A percentile compares a stretch with the other conserved stretches of the same genome.
These are phyloP conservation scores for Salvelinus alpinus DNA, from an alignment of 2,113 vertebrate genomes.

Conservation along the genomic window DNA sequence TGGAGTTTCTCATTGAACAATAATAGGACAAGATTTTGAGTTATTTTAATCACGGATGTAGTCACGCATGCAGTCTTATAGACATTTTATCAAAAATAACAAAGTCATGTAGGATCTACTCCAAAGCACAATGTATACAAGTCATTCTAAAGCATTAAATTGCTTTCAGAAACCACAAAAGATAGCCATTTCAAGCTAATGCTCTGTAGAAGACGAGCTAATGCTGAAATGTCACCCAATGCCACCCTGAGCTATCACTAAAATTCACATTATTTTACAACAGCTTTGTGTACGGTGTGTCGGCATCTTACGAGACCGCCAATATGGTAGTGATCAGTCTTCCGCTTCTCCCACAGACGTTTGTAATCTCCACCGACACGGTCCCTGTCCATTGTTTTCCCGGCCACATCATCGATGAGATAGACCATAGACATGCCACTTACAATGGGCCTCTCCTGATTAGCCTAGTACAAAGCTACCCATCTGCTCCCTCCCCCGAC, in stretches of 20 bases:
- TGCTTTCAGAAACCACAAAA: slow-evolving; percentile 14
- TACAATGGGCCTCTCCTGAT: slow-evolving; percentile 61
- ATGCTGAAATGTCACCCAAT: slow-evolving; percentile 50
- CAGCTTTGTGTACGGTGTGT: slow-evolving; percentile 60
- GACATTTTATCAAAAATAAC: too few relatives aligned
- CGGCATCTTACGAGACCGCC: slow-evolving; percentile 60
- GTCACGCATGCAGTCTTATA: too few relatives aligned
- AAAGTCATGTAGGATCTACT: too few relatives aligned
- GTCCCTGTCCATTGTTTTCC: slow-evolving; percentile 52
- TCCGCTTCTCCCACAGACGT: slow-evolving; percentile 41
- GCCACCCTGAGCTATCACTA: slow-evolving; percentile 38
- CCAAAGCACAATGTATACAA: background rate
- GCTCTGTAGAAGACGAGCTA: slow-evolving; percentile 10
- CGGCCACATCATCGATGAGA: slow-evolving; percentile 65
- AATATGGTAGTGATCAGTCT: slow-evolving; percentile 56
- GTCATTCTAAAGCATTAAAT: background rate
- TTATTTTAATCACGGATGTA: too few relatives aligned
- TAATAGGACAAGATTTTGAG: background rate
- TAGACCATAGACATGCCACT: slow-evolving; percentile 67
- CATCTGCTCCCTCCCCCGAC: background rate
- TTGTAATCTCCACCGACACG: slow-evolving; percentile 60
- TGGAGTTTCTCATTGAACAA: slow-evolving; percentile 1
- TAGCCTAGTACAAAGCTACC: slow-evolving; percentile 47
- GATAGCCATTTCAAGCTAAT: slow-evolving; percentile 12
- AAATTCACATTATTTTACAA: slow-evolving; percentile 36